phyloP scores from a whole-genome alignment of 2,888 invertebrate species.

The Gymnoscelis rufifasciata region DNA sequence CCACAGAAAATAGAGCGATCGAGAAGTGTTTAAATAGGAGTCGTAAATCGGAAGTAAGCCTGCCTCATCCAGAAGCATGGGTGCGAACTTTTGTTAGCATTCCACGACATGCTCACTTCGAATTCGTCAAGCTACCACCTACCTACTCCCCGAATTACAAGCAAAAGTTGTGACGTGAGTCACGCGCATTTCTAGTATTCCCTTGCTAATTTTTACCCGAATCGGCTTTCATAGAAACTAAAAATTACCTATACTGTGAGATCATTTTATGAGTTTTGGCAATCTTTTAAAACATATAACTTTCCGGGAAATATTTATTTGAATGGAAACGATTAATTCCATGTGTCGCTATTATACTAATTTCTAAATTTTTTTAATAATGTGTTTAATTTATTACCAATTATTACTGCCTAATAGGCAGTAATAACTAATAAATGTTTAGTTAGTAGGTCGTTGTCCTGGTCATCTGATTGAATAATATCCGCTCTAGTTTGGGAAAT shows the following conservation, averaged over 20 bases:
- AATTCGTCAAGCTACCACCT: conserved; percentile 30
- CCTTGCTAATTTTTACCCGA: conserved; percentile 12
- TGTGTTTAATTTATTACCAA: not conserved
- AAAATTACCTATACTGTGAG: conserved; percentile 8
- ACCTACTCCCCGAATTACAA: conserved; percentile 26
- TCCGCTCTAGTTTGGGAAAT: conserved; percentile 26
- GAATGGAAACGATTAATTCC: too few relatives aligned
- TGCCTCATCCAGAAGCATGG: conserved; percentile 29
- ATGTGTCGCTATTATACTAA: too few relatives aligned
- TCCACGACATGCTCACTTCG: conserved; percentile 37
- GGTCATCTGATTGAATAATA: conserved; percentile 25
- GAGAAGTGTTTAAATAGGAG: conserved; percentile 39
- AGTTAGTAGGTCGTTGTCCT: conserved; percentile 12
- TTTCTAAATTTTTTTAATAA: too few relatives aligned
- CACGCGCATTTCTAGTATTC: conserved; percentile 29
- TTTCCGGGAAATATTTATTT: too few relatives aligned
- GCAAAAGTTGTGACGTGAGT: conserved; percentile 29
- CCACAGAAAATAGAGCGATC: conserved; percentile 22
- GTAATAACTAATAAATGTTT: not conserved
- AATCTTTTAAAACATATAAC: not conserved
- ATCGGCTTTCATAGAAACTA: conserved; percentile 17
- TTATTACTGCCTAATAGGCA: not conserved
- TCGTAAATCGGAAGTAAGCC: conserved; percentile 47
- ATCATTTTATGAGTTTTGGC: conserved; percentile 4
- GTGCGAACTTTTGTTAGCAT: conserved; percentile 37